Percentiles rank a stretch among this genome's conserved stretches.
Conservation (phyloP, 2,113 vertebrate species). For the Toxotes jaculatrix region DNA sequence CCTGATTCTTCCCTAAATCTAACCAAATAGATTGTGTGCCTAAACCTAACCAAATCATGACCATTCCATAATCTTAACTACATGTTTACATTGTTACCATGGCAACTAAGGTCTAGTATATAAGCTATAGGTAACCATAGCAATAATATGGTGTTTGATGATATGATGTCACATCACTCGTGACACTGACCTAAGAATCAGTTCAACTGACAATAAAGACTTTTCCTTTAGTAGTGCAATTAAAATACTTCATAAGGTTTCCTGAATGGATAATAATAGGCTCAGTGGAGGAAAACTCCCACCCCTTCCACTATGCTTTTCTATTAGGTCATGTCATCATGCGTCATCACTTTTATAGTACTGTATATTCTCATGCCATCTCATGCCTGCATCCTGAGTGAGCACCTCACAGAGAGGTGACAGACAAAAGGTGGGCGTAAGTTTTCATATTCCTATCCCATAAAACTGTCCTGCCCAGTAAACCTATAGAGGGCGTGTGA, state of each 20-base stretch:
- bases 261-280: not conserved
- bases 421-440: conserved; percentile 6
- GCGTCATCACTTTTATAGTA: not conserved
- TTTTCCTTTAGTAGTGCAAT: not conserved
- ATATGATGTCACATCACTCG: not conserved
- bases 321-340: not conserved
- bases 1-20: too few species aligned
- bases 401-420: conserved; percentile 10
- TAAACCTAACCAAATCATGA: too few species aligned
- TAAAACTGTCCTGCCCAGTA: not conserved
- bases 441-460: conserved; percentile 10
- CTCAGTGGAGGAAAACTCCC: not conserved
- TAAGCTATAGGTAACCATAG: not conserved
- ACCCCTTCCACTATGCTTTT: not conserved
- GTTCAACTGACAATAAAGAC: not conserved
- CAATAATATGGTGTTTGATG: not conserved
- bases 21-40: too few species aligned
- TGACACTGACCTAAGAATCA: not conserved
- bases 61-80: too few species aligned
- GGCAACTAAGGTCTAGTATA: too few species aligned
- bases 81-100: too few species aligned
- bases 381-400: not conserved
- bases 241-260: not conserved
- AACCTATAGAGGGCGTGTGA: conserved; percentile 11
- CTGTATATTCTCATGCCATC: not conserved